These are phyloP conservation scores for Epinotia ramella DNA, from an alignment of 2,888 invertebrate species.

Conservation along the genomic window DNA sequence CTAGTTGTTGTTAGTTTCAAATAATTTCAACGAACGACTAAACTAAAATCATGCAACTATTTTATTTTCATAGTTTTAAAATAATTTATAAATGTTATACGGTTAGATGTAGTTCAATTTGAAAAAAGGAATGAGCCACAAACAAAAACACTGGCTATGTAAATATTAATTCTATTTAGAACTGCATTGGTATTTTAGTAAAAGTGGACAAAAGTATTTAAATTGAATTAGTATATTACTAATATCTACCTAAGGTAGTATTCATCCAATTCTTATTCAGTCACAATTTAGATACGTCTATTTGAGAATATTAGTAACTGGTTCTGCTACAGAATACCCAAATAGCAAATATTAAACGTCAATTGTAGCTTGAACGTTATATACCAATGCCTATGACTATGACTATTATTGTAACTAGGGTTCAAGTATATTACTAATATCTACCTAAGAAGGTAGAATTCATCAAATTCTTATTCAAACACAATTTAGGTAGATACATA, in stretches of 20 bases:
- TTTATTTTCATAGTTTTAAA: background rate
- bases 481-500: too few species aligned
- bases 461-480: too few species aligned
- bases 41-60: background rate
- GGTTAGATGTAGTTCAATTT: constrained; percentile 2
- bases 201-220: background rate
- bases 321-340: too few species aligned
- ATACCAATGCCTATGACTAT: too few species aligned
- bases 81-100: background rate
- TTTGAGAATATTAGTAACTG: too few species aligned
- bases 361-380: too few species aligned
- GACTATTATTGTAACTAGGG: too few species aligned
- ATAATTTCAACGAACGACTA: too few species aligned
- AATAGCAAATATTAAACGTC: too few species aligned
- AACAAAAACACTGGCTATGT: background rate
- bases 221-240: background rate
- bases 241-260: background rate
- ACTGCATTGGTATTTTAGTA: background rate
- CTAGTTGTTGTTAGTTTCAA: too few species aligned
- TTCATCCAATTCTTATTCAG: background rate
- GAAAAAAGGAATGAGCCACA: background rate
- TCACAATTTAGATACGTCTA: background rate
- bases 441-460: too few species aligned
- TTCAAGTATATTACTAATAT: too few species aligned
- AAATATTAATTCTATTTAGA: constrained; percentile 4